phyloP scores from a whole-genome alignment of 2,113 vertebrate species.

The Tapirus terrestris region DNA sequence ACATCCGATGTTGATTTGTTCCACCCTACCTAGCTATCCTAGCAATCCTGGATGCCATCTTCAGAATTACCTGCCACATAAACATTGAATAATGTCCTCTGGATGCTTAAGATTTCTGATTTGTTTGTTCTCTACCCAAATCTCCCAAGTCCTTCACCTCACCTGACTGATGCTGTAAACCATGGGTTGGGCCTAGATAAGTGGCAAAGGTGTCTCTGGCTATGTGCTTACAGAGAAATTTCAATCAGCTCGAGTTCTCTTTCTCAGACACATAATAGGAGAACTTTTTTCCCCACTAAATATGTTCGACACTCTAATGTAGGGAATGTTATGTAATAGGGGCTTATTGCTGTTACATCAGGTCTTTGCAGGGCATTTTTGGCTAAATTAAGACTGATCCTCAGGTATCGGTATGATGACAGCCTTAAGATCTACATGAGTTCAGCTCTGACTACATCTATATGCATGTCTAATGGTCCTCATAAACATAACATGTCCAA shows the following conservation, averaged over 20 bases:
- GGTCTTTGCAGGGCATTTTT: not conserved
- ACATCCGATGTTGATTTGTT: not conserved
- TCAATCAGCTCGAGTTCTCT: not conserved
- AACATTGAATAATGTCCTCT: not conserved
- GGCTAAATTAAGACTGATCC: not conserved
- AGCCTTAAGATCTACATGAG: not conserved
- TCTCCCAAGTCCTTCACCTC: not conserved
- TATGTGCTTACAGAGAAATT: not conserved
- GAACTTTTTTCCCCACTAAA: not conserved
- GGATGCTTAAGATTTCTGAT: not conserved
- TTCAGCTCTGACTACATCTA: not conserved
- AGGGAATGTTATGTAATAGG: not conserved
- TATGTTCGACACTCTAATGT: not conserved
- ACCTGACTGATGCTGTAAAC: not conserved
- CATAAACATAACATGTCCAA: not conserved
- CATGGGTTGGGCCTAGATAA: not conserved
- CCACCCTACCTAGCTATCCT: not conserved
- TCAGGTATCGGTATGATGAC: not conserved
- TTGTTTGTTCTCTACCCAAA: not conserved
- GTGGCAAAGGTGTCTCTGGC: not conserved
- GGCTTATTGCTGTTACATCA: not conserved
- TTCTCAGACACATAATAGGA: not conserved
- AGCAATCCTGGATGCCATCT: not conserved
- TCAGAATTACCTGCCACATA: not conserved
- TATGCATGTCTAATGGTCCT: not conserved